phyloP scores from a whole-genome alignment of 1,140 invertebrate species.

The Drosophila tsacasi region DNA sequence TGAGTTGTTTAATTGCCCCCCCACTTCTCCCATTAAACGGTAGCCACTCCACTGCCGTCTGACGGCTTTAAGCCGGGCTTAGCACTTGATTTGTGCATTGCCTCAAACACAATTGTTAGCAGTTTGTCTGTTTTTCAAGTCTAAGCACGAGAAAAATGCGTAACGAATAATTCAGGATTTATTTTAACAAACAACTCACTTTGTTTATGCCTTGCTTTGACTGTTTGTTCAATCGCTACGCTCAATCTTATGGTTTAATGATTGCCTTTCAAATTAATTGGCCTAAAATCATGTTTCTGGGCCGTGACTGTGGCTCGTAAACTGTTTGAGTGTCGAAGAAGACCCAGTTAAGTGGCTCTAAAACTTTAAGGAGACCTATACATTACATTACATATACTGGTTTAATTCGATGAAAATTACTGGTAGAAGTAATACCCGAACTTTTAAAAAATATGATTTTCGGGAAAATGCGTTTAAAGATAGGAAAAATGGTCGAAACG shows the following conservation, averaged over 20 bases:
- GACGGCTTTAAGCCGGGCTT: slow-evolving; percentile 52
- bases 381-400: too few species aligned
- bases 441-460: too few species aligned
- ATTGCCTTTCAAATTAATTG: slow-evolving; percentile 65
- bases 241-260: slow-evolving; percentile 47
- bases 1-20: slow-evolving; percentile 47
- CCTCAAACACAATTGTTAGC: slow-evolving; percentile 16
- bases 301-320: slow-evolving; percentile 32
- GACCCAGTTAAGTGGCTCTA: not conserved
- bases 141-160: slow-evolving; percentile 38
- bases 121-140: slow-evolving; percentile 9
- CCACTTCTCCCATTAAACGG: slow-evolving; percentile 25
- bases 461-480: too few species aligned
- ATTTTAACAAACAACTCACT: slow-evolving; percentile 28
- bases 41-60: slow-evolving; percentile 3
- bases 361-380: not conserved
- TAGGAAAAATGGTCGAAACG: too few species aligned
- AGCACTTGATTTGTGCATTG: slow-evolving; percentile 37
- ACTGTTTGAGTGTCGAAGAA: slow-evolving; percentile 3
- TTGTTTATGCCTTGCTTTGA: slow-evolving; percentile 36
- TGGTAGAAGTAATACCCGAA: too few species aligned
- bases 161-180: slow-evolving; percentile 36
- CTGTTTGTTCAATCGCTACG: slow-evolving; percentile 25
- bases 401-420: too few species aligned
- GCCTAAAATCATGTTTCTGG: slow-evolving; percentile 60